A percentile compares a stretch with the other conserved stretches of the same genome.
Conservation (phyloP, 2,113 vertebrate genomes). For the Electrona antarctica region DNA sequence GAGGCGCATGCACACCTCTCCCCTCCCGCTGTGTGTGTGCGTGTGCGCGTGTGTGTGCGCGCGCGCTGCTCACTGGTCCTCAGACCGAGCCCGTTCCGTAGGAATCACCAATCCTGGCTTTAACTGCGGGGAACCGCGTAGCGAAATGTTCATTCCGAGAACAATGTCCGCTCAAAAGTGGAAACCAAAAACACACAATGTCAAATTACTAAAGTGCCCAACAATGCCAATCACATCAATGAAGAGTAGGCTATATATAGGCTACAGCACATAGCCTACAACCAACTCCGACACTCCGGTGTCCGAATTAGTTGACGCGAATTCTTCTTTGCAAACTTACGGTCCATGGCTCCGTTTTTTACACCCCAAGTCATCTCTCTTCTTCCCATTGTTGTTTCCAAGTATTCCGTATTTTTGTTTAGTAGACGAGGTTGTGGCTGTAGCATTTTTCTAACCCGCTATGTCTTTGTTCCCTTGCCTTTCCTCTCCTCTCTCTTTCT, state of each 20-base stretch:
- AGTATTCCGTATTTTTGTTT: too few relatives aligned
- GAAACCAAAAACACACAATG: too few relatives aligned
- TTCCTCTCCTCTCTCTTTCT: slow-evolving; percentile 67
- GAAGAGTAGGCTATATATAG: too few relatives aligned
- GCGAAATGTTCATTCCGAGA: slow-evolving; percentile 25
- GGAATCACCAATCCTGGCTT: slow-evolving; percentile 41
- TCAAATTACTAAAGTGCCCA: too few relatives aligned
- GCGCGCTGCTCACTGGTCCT: slow-evolving; percentile 1
- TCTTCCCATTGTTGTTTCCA: slow-evolving; percentile 17
- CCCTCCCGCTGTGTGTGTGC: too few relatives aligned
- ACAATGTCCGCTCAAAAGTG: slow-evolving; percentile 27
- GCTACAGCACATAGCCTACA: too few relatives aligned
- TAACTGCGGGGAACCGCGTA: not conserved
- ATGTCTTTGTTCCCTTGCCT: too few relatives aligned
- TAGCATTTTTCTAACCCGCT: too few relatives aligned
- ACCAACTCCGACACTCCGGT: slow-evolving; percentile 17
- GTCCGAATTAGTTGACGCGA: slow-evolving; percentile 28
- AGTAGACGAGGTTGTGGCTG: too few relatives aligned
- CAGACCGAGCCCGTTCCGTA: slow-evolving; percentile 21
- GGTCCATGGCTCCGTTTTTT: slow-evolving; percentile 17
- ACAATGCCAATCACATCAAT: not conserved
- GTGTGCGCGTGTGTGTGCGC: too few relatives aligned
- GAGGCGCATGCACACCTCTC: too few relatives aligned
- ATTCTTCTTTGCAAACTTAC: slow-evolving; percentile 14
- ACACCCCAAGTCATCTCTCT: slow-evolving; percentile 21